Conservation (phyloP, 2,888 invertebrate species). For the Lasioglossum pauxillum region DNA sequence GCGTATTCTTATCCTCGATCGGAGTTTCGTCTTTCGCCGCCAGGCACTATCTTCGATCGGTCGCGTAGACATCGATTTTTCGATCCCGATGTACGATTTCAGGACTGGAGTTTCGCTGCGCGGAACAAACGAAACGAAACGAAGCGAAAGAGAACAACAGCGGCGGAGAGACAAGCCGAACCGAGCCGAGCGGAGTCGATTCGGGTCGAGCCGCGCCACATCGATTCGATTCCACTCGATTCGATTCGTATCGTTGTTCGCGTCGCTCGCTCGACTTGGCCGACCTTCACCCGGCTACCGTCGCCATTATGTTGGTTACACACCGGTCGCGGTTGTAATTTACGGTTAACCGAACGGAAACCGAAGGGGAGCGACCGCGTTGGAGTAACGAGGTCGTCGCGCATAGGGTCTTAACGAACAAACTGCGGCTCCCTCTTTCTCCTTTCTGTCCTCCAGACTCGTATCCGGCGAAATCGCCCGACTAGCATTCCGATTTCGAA, state of each 20-base stretch:
- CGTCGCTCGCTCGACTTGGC: constrained; percentile 72
- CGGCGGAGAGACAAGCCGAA: not conserved
- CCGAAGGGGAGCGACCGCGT: constrained; percentile 77
- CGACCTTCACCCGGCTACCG: constrained; percentile 83
- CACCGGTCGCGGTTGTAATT: constrained; percentile 80
- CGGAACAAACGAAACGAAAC: constrained; percentile 20
- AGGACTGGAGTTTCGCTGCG: constrained; percentile 12
- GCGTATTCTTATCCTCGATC: constrained; percentile 27
- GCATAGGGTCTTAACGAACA: constrained; percentile 71
- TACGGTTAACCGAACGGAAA: constrained; percentile 84
- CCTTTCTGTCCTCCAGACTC: constrained; percentile 3
- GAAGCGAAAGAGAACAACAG: not conserved
- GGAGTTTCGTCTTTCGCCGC: constrained; percentile 35
- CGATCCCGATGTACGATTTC: constrained; percentile 21
- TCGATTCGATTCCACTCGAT: constrained; percentile 11
- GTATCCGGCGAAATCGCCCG: constrained; percentile 12
- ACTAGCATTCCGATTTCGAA: constrained; percentile 4
- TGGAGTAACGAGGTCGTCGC: constrained; percentile 75
- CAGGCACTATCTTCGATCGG: constrained; percentile 19
- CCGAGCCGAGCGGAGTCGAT: not conserved
- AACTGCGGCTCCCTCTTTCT: constrained; percentile 61
- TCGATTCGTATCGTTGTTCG: constrained; percentile 44
- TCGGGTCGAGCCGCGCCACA: not conserved
- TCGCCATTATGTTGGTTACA: constrained; percentile 82
- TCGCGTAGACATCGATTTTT: constrained; percentile 18